Evolutionary conservation across 2,888 invertebrate genomes (phyloP).

Genomic region (Dysmachus trigonus): DNA sequence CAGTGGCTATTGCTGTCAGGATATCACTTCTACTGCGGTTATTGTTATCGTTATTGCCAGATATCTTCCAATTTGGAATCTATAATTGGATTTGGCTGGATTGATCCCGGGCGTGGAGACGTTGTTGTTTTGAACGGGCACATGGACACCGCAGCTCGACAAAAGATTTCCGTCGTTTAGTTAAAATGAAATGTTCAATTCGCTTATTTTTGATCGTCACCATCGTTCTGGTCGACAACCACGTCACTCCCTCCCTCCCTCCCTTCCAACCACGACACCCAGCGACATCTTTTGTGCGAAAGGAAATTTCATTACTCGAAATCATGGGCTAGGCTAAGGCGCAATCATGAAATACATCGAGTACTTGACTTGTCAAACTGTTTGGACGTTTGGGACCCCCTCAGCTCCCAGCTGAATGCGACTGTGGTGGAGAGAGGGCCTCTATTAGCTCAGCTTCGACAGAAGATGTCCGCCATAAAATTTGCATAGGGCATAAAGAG

Average conservation of each 20-base stretch:
- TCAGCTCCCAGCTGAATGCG: background rate
- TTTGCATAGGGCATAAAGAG: conserved; percentile 16
- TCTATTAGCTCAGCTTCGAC: background rate
- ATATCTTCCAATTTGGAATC: conserved; percentile 47
- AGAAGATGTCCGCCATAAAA: background rate
- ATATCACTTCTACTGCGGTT: conserved; percentile 40
- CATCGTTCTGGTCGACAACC: background rate
- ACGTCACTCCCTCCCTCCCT: background rate
- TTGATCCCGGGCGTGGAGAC: background rate
- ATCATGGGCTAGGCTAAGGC: background rate
- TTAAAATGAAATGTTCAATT: conserved; percentile 3
- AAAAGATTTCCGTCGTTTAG: conserved; percentile 31
- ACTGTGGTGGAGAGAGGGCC: background rate
- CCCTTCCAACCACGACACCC: background rate
- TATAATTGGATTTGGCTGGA: conserved; percentile 44
- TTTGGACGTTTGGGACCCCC: background rate
- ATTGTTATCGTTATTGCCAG: conserved; percentile 46
- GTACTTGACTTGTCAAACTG: background rate
- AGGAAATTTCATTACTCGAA: conserved; percentile 26
- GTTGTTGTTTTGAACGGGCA: background rate
- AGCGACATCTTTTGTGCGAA: background rate
- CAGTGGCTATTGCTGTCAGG: conserved; percentile 34
- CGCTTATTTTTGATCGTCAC: background rate
- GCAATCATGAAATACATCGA: conserved; percentile 29
- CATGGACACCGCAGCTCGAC: background rate